A percentile compares a stretch with the other conserved stretches of the same genome.
These are phyloP conservation scores for Platorchestia sp. DNA, from an alignment of 1,140 invertebrate species.

Conservation along the genomic window DNA sequence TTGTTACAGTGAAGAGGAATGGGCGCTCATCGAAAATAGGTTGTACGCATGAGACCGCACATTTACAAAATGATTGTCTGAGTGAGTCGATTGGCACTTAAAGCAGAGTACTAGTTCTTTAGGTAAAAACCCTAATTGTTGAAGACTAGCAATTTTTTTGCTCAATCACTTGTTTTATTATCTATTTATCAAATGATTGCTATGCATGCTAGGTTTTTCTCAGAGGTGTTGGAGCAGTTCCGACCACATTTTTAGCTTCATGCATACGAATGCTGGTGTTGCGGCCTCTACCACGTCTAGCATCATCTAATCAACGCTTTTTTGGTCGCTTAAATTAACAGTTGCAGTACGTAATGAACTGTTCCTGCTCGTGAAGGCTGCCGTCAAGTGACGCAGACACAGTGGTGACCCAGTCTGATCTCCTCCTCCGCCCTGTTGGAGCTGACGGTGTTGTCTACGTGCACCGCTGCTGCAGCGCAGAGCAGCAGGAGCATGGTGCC, in stretches of 20 bases:
- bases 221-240: too few relatives aligned
- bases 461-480: conserved; percentile 43
- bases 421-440: conserved; percentile 57
- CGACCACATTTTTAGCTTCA: too few relatives aligned
- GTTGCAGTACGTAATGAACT: neutral
- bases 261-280: neutral
- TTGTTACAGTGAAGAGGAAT: too few relatives aligned
- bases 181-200: neutral
- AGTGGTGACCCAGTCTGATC: conserved; percentile 57
- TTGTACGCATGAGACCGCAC: too few relatives aligned
- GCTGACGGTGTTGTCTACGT: conserved; percentile 54
- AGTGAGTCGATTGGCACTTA: too few relatives aligned
- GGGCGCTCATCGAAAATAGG: too few relatives aligned
- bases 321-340: neutral
- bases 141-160: neutral
- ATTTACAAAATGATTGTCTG: too few relatives aligned
- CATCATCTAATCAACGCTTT: neutral
- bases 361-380: neutral
- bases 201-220: neutral
- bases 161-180: neutral
- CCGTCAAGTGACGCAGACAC: conserved; percentile 56
- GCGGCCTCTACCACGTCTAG: neutral
- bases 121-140: too few relatives aligned
- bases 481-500: conserved; percentile 53
- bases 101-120: too few relatives aligned